Evolutionary conservation across 2,888 invertebrate genomes (phyloP).

Genomic region (Drosophila acutilabella): DNA sequence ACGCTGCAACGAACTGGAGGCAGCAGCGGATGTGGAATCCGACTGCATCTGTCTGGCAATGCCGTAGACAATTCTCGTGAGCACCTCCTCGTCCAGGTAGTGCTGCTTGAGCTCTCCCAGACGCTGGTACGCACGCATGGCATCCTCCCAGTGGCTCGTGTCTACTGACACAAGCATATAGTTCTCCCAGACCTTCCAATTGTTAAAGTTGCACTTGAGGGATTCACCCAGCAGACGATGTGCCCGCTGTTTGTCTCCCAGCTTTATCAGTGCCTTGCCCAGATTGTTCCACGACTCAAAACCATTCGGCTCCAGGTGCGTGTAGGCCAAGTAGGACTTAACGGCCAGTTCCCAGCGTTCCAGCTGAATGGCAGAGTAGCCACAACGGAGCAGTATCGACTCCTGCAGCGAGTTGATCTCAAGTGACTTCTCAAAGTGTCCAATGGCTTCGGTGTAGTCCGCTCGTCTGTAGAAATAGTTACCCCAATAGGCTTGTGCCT

Average conservation of each 20-base stretch:
- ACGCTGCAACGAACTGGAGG: conserved; percentile 81
- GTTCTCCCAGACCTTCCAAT: conserved; percentile 98
- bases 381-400: conserved; percentile 93
- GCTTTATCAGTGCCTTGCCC: conserved; percentile 95
- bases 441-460: conserved; percentile 91
- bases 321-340: conserved; percentile 93
- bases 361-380: conserved; percentile 92
- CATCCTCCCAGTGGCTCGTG: conserved; percentile 93
- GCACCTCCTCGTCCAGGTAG: conserved; percentile 91
- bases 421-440: conserved; percentile 92
- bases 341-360: conserved; percentile 94
- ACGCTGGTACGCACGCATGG: conserved; percentile 93
- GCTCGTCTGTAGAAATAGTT: conserved; percentile 90
- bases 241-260: conserved; percentile 94
- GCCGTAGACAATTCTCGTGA: conserved; percentile 90
- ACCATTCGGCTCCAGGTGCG: conserved; percentile 93
- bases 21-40: conserved; percentile 87
- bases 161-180: conserved; percentile 94
- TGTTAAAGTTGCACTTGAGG: conserved; percentile 95
- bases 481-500: conserved; percentile 96
- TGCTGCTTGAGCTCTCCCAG: conserved; percentile 93
- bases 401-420: conserved; percentile 95
- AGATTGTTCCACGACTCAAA: conserved; percentile 99
- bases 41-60: conserved; percentile 89
- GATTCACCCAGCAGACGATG: conserved; percentile 95